Evolutionary conservation across 1,140 invertebrate species (phyloP).

Genomic region (Holcopasites calliopsidis): DNA sequence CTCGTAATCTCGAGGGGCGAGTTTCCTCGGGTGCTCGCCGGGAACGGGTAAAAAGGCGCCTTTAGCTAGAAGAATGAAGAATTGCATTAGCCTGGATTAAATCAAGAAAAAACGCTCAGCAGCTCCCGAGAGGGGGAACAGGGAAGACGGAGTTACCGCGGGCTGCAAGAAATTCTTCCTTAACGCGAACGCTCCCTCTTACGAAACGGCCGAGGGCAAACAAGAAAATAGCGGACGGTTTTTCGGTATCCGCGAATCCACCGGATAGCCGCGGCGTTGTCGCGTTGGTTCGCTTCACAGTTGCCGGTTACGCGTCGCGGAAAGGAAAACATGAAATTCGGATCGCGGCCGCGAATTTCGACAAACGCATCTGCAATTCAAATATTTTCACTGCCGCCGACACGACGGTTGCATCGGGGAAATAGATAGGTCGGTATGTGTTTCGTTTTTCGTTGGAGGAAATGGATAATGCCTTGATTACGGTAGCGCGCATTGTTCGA

Average conservation of each 20-base stretch:
- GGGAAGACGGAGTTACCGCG: not conserved
- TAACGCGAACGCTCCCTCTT: not conserved
- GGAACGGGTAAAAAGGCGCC: constrained; percentile 32
- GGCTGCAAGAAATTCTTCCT: constrained; percentile 13
- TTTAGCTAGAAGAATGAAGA: constrained; percentile 48
- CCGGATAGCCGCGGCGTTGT: not conserved
- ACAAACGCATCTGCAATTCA: constrained; percentile 35
- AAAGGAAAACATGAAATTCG: not conserved
- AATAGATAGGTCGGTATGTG: not conserved
- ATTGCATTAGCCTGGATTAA: constrained; percentile 55
- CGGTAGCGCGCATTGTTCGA: not conserved
- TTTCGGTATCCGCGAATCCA: not conserved
- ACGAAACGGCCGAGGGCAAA: not conserved
- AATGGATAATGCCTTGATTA: no score
- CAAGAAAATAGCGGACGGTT: not conserved
- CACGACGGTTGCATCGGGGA: not conserved
- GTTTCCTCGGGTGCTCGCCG: constrained; percentile 47
- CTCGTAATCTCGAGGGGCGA: constrained; percentile 48
- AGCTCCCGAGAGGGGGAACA: not conserved
- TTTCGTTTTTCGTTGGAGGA: not conserved
- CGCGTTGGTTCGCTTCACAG: not conserved
- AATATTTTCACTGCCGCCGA: constrained; percentile 16
- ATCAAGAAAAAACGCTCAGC: constrained; percentile 37
- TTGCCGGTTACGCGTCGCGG: not conserved
- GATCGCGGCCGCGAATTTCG: not conserved